Conservation (phyloP, 2,113 vertebrate genomes). For the Motacilla tschutschensis region DNA sequence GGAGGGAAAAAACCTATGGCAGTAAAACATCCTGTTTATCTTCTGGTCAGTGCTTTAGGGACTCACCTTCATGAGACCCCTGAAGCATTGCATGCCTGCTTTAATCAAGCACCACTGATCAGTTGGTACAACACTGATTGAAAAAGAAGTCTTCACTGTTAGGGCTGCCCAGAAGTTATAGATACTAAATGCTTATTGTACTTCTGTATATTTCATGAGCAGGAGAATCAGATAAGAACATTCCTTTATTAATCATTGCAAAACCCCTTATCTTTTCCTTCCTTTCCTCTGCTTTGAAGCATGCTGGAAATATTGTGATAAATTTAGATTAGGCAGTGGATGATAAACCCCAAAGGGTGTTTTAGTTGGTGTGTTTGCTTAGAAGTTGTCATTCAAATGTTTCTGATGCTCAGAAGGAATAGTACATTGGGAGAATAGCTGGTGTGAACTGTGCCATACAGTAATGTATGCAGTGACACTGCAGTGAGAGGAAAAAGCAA, state of each 20-base stretch:
- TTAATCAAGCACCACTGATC: not conserved
- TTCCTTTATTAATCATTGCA: not conserved
- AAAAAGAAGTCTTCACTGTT: not conserved
- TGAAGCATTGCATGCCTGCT: accelerated
- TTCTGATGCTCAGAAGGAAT: not conserved
- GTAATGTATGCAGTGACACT: not conserved
- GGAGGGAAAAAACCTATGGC: not conserved
- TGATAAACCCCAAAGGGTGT: not conserved
- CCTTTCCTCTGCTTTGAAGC: constrained; percentile 14
- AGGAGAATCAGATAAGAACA: not conserved
- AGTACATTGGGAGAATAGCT: not conserved
- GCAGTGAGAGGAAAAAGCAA: not conserved
- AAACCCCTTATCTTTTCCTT: not conserved
- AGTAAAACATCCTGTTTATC: not conserved
- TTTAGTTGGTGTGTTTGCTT: not conserved
- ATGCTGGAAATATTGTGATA: not conserved
- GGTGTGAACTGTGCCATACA: not conserved
- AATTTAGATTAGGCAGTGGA: not conserved
- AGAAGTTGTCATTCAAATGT: not conserved
- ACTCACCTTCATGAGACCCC: not conserved
- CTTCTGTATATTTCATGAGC: not conserved
- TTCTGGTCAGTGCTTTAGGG: not conserved
- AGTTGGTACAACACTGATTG: not conserved
- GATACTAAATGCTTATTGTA: not conserved
- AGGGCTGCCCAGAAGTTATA: not conserved